A percentile compares a stretch with the other conserved stretches of the same genome.
Evolutionary conservation across 2,113 vertebrate species (phyloP).

Genomic region (Thamnophis sirtalis): DNA sequence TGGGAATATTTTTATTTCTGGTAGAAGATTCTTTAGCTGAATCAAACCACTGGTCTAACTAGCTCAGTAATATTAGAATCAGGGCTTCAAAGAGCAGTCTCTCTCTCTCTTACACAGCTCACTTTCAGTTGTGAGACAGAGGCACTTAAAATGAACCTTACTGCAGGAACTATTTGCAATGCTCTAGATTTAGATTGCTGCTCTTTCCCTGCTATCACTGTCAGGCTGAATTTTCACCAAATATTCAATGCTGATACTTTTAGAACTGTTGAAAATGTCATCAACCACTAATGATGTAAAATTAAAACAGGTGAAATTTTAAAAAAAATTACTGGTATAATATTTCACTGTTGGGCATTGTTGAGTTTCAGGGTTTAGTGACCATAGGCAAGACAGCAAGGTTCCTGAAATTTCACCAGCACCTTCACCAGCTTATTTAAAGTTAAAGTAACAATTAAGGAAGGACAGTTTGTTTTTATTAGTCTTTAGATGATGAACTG

Average conservation of each 20-base stretch:
- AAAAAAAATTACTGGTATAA: neutral
- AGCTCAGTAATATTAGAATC: neutral
- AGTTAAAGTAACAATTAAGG: neutral
- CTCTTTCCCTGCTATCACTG: neutral
- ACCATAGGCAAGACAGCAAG: neutral
- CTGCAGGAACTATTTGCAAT: neutral
- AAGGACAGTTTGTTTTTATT: neutral
- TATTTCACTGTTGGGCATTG: neutral
- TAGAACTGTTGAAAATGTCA: neutral
- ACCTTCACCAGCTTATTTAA: neutral
- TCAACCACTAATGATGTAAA: neutral
- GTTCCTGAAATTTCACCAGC: neutral
- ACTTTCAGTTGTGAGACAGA: neutral
- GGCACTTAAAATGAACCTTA: neutral
- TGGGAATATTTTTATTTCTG: neutral
- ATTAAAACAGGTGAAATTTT: neutral
- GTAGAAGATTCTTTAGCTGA: neutral
- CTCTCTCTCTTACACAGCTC: neutral
- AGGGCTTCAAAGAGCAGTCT: neutral
- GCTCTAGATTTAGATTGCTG: neutral
- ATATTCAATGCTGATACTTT: neutral
- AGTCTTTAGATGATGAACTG: neutral
- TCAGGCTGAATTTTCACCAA: neutral
- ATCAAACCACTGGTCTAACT: neutral
- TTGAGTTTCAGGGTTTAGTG: neutral